These are phyloP conservation scores for Himantopus leucocephalus DNA, from an alignment of 2,113 vertebrate species.

Conservation along the genomic window DNA sequence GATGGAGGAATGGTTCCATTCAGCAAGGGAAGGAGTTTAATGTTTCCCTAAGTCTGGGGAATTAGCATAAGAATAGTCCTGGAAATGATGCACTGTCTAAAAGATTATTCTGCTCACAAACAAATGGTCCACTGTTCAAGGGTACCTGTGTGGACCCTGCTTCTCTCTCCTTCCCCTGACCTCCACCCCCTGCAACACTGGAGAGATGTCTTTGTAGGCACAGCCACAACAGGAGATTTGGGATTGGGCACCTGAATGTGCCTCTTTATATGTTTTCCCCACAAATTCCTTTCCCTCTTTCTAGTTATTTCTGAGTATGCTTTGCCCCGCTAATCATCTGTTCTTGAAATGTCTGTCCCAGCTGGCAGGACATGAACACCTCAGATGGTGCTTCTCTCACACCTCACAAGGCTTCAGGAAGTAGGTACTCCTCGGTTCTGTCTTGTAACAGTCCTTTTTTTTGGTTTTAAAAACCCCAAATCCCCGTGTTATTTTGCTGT, in stretches of 20 bases:
- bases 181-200: background rate
- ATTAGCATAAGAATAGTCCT: constrained; percentile 56
- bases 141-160: background rate
- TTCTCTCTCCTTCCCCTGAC: background rate
- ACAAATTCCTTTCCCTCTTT: background rate
- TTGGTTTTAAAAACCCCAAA: background rate
- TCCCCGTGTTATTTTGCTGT: background rate
- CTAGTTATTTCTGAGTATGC: background rate
- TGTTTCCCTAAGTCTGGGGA: constrained; percentile 12
- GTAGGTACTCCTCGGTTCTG: background rate
- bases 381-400: background rate
- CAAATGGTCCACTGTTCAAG: background rate
- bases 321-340: background rate
- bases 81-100: constrained; percentile 52
- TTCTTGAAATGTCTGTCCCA: background rate
- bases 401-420: background rate
- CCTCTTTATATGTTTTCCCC: background rate
- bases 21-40: constrained; percentile 28
- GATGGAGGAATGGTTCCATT: constrained; percentile 41
- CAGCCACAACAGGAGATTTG: background rate
- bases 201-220: background rate
- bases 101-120: constrained; percentile 27
- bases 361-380: background rate
- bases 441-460: background rate
- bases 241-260: background rate